phyloP scores from a whole-genome alignment of 2,113 vertebrate species.

The Brachyistius frenatus region DNA sequence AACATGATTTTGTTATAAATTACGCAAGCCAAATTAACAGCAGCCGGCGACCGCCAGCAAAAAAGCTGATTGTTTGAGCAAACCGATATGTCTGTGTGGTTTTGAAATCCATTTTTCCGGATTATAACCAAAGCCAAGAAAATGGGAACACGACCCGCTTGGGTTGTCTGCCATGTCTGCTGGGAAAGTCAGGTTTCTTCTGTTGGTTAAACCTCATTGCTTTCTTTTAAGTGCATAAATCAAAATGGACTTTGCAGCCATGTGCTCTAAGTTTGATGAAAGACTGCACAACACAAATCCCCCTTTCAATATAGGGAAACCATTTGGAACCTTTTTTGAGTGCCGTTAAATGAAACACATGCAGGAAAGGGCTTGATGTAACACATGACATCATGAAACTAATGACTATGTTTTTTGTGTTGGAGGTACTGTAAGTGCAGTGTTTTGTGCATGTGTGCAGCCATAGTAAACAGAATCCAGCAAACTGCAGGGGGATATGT shows the following conservation, averaged over 20 bases:
- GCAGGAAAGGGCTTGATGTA: slow-evolving; percentile 23
- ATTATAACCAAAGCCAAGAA: slow-evolving; percentile 38
- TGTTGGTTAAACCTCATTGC: slow-evolving; percentile 29
- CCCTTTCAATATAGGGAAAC: slow-evolving; percentile 19
- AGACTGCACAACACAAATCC: slow-evolving; percentile 17
- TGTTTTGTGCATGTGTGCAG: slow-evolving; percentile 32
- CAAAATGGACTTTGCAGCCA: slow-evolving; percentile 34
- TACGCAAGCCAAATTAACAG: slow-evolving; percentile 35
- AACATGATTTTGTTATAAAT: slow-evolving; percentile 4
- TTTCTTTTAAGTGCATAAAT: slow-evolving; percentile 47
- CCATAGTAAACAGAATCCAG: slow-evolving; percentile 35
- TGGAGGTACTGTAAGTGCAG: slow-evolving; percentile 21
- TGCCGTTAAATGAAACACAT: slow-evolving; percentile 38
- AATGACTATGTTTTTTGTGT: slow-evolving; percentile 45
- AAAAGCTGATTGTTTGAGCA: slow-evolving; percentile 56
- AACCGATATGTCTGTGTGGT: slow-evolving; percentile 67
- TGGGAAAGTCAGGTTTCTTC: slow-evolving; percentile 51
- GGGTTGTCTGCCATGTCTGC: slow-evolving; percentile 45
- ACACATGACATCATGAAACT: slow-evolving; percentile 58
- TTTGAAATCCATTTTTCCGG: slow-evolving; percentile 60
- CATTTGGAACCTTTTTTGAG: slow-evolving; percentile 20
- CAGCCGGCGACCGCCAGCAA: slow-evolving; percentile 10
- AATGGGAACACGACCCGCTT: slow-evolving; percentile 44
- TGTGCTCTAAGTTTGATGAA: slow-evolving; percentile 37
- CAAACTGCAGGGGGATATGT: slow-evolving; percentile 33